These are phyloP conservation scores for Phyllostomus hastatus DNA, from an alignment of 2,113 vertebrate genomes.

Conservation along the genomic window DNA sequence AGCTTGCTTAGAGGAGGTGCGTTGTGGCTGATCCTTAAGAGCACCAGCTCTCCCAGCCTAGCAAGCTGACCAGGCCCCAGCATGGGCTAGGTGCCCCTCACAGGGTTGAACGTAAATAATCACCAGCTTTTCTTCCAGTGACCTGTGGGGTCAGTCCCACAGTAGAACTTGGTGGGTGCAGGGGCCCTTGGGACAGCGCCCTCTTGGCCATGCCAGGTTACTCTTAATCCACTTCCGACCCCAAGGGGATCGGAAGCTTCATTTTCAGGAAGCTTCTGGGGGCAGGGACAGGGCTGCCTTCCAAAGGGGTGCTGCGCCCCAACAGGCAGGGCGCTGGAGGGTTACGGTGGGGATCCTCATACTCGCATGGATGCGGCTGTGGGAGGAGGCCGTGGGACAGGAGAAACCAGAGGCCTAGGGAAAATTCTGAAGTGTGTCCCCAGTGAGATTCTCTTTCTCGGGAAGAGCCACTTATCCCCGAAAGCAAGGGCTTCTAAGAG, in stretches of 20 bases:
- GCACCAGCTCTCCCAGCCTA: fast-evolving
- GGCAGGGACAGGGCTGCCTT: neutral
- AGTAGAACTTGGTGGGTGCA: neutral
- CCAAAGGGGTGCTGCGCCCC: neutral
- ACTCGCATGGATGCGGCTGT: neutral
- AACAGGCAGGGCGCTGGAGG: fast-evolving
- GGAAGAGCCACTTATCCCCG: neutral
- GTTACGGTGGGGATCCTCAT: fast-evolving
- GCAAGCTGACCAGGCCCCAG: neutral
- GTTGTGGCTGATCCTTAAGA: neutral
- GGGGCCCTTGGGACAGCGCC: neutral
- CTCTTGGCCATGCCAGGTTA: neutral
- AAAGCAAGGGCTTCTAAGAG: neutral
- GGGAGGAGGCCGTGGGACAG: no score
- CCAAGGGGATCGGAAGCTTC: no score
- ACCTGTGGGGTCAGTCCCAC: neutral
- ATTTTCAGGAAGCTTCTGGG: neutral
- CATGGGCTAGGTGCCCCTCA: neutral
- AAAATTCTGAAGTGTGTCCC: neutral
- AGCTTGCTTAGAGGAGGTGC: neutral
- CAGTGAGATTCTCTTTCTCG: neutral
- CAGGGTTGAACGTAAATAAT: neutral
- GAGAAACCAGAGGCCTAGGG: neutral
- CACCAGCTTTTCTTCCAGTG: conserved; percentile 20
- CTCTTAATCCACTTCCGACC: neutral